Percentiles rank a stretch among this genome's conserved stretches.
Conservation (phyloP, 2,797 vertebrate genomes). For the Geotria australis region DNA sequence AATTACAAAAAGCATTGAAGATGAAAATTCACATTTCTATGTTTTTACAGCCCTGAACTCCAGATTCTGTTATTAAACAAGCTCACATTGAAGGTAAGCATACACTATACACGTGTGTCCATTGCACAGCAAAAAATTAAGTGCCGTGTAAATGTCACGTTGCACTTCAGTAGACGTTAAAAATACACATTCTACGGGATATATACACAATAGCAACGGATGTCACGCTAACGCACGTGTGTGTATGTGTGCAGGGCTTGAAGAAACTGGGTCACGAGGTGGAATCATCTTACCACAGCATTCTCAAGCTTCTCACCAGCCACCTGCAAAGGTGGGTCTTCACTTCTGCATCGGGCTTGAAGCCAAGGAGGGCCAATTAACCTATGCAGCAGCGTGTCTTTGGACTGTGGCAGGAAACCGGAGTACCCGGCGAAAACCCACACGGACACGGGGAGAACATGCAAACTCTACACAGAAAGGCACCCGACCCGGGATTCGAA, state of each 20-base stretch:
- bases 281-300: constrained; percentile 86
- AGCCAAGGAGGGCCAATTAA: not conserved
- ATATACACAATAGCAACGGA: too few relatives aligned
- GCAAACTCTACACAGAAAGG: too few relatives aligned
- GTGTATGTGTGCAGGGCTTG: constrained; percentile 29
- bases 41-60: constrained; percentile 36
- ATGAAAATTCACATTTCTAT: not conserved
- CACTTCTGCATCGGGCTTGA: not conserved
- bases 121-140: too few relatives aligned
- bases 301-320: constrained; percentile 88
- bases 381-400: too few relatives aligned
- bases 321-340: constrained; percentile 57
- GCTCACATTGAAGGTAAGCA: constrained; percentile 63
- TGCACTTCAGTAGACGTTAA: too few relatives aligned
- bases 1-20: too few relatives aligned
- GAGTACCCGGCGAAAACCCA: too few relatives aligned
- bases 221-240: not conserved
- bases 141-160: too few relatives aligned
- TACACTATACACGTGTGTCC: not conserved
- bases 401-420: too few relatives aligned
- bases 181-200: too few relatives aligned
- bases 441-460: too few relatives aligned
- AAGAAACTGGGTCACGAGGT: constrained; percentile 94
- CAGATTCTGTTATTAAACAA: constrained; percentile 89
- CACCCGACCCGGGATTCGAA: too few relatives aligned